Evolutionary conservation across 2,888 invertebrate genomes (phyloP), one percentile per base, ranked within the genome.

Genomic region (Athalia rosae): DNA sequence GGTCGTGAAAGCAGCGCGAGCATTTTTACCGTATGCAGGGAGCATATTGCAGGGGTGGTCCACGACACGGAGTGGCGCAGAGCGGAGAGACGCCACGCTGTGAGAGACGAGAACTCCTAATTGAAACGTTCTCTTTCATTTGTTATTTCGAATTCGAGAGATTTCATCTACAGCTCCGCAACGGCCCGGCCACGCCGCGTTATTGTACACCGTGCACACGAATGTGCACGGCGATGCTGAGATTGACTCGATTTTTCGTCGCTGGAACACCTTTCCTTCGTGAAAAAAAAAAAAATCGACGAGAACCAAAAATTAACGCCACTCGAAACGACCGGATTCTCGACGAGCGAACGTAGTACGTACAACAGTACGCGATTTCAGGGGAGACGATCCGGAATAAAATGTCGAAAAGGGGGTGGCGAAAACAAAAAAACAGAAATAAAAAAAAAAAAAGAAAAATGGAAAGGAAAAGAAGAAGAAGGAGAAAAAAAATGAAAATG

Each of bases 121-220:
- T 87, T 87, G 87, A 87, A 87, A 87, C 85, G 87, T 87, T 86
- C 84, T 83, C 85, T 85, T 85, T 86, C 87, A 86, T 86, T 87
- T 87, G 82, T 87, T 86, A 87, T 86, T 85, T 84, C 79, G 79
- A 79, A 83, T 80, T 80, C 83, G 79, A 78, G 80, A 84, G 87
- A 87, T 85, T 85, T 85, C 87, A 85, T 85, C 84, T 85, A 0
- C 45, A 11, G 56, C 56, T 58, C 71, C 45, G 58, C 56, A 58
- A 71, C 56, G 58, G 13, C 11, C 9, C 7, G 53, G n/a, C 11
- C 28, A 28, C 13, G 5, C 8, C 7, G n/a, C 15, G 4, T n/a
- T 28, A 61, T 13, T 8, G n/a, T 15, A n/a, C 53, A n/a, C n/a
- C 53, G 53, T 11, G 4, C 50, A n/a, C n/a, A n/a, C n/a, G n/a